Conservation (phyloP, 2,113 vertebrate genomes). For the Corydoras sp. region DNA sequence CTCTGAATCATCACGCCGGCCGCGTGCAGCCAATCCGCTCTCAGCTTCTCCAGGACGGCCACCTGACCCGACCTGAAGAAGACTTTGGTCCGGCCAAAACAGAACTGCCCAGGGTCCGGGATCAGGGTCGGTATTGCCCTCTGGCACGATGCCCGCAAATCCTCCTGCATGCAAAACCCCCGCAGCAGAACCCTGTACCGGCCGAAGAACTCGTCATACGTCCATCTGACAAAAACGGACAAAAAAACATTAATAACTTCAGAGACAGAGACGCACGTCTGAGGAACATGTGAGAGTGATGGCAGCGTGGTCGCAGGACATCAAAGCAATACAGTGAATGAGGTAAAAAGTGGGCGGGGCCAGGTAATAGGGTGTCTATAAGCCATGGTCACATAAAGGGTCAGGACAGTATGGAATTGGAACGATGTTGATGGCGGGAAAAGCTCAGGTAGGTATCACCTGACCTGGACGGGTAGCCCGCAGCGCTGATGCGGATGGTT, state of each 20-base stretch:
- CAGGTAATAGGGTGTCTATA: too few species aligned
- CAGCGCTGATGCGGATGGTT: constrained; percentile 73
- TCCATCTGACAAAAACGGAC: constrained; percentile 68
- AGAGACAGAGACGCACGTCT: not conserved
- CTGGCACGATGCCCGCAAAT: constrained; percentile 51
- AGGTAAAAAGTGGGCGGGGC: too few species aligned
- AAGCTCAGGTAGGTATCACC: too few species aligned
- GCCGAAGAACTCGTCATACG: constrained; percentile 64
- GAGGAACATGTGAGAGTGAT: not conserved
- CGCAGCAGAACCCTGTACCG: constrained; percentile 63
- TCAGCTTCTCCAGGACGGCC: constrained; percentile 66
- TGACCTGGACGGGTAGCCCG: constrained; percentile 73
- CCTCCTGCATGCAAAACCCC: constrained; percentile 32
- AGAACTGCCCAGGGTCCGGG: constrained; percentile 59
- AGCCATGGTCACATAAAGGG: too few species aligned
- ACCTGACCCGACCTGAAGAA: constrained; percentile 69
- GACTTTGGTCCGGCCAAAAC: constrained; percentile 67
- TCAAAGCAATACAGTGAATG: too few species aligned
- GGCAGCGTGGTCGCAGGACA: too few species aligned
- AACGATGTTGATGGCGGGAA: too few species aligned
- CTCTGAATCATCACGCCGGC: constrained; percentile 66
- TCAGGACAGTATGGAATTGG: too few species aligned
- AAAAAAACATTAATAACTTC: not conserved
- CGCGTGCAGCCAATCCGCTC: constrained; percentile 50
- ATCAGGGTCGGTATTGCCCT: constrained; percentile 56